Evolutionary conservation across 2,888 invertebrate species (phyloP), one percentile per base, ranked within the genome.

Genomic region (Sericinus montela): DNA sequence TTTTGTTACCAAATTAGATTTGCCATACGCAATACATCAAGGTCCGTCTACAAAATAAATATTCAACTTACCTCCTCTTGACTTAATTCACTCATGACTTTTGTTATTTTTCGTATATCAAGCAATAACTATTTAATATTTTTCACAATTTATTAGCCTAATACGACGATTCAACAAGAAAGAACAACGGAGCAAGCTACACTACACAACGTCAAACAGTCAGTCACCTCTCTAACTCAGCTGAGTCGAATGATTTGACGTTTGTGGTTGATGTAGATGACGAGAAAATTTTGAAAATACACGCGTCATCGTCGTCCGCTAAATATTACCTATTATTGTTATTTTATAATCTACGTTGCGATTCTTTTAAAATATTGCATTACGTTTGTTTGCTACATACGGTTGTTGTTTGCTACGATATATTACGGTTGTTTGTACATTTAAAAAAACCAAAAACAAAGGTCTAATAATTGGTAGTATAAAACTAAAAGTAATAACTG

Each of bases 11-110:
- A 87, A 87, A 87, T 87, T 86, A 84, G 84, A 87, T 73, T 80
- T 73, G 69, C 80, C 79, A 82, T 81, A 81, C 80, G 84, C 77
- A 80, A 74, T 75, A 81, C 69, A 68, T 72, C 75, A 76, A 75
- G 74, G 71, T 72, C 72, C 79, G 77, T 80, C 73, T 73, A 79
- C 75, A 76, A 77, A 78, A 75, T 72, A 75, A 72, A 71, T 67
- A 69, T 65, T 60, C 56, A 56, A 89, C 93, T 92, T 89, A 95
- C 96, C 94, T 96, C 96, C 87, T 96, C 96, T 80, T 94, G 95
- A 75, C 93, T 94, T 65, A 96, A 90, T 91, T 96, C 96, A 88
- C 94, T 94, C 95, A 95, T 95, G 61, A 59, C 79, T 69, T 62
- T 62, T 58, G 57, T 57, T 64, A 59, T 57, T 62, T 58, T 65